Evolutionary conservation across 2,888 invertebrate species (phyloP).

Genomic region (Cybosia mesomella): DNA sequence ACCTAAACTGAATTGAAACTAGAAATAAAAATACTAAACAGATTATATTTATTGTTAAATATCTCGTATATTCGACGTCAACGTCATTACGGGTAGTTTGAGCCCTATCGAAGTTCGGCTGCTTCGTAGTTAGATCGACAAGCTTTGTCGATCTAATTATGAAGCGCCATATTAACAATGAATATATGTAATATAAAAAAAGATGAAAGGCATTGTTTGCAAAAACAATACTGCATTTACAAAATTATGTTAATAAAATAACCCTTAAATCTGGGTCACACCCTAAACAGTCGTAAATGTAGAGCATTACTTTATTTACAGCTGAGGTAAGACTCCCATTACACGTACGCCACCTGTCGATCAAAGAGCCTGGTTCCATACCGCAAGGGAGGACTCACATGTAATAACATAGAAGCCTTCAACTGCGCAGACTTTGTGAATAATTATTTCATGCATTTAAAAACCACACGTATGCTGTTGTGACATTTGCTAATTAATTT

Average conservation of each 20-base stretch:
- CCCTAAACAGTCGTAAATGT: slow-evolving; percentile 22
- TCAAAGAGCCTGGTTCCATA: slow-evolving; percentile 41
- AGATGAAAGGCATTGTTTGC: neutral
- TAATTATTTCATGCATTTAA: slow-evolving; percentile 46
- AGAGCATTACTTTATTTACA: slow-evolving; percentile 21
- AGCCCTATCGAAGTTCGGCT: too few species aligned
- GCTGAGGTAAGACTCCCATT: slow-evolving; percentile 24
- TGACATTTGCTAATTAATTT: slow-evolving; percentile 22
- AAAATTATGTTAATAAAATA: slow-evolving; percentile 10
- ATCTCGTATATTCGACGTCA: too few species aligned
- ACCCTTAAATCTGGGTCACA: slow-evolving; percentile 14
- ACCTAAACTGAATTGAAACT: too few species aligned
- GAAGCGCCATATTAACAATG: too few species aligned
- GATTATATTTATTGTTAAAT: too few species aligned
- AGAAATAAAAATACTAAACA: too few species aligned
- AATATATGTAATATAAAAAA: too few species aligned
- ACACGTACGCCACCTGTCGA: slow-evolving; percentile 34
- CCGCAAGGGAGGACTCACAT: slow-evolving; percentile 43
- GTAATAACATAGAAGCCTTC: slow-evolving; percentile 33
- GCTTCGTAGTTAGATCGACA: too few species aligned
- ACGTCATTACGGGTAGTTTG: too few species aligned
- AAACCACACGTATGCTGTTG: slow-evolving; percentile 16
- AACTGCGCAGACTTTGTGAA: slow-evolving; percentile 32
- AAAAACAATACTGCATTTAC: neutral
- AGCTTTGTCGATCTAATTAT: too few species aligned